Evolutionary conservation across 2,888 invertebrate species (phyloP).

Genomic region (Drosophila dives): DNA sequence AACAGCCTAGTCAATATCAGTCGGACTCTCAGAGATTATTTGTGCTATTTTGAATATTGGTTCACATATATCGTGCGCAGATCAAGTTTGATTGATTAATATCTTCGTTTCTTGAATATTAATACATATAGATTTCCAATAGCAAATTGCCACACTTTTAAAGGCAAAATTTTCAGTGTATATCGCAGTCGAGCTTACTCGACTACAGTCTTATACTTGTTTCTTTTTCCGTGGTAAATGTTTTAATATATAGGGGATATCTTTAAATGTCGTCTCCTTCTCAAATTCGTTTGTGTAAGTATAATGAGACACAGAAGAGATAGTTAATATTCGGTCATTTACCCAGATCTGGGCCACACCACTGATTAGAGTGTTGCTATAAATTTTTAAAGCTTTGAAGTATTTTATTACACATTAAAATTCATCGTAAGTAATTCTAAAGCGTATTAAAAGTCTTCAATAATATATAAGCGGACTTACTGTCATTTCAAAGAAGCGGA

Average conservation of each 20-base stretch:
- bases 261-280: conserved; percentile 2
- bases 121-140: too few relatives aligned
- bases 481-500: neutral
- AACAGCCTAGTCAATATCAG: too few relatives aligned
- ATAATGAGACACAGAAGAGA: conserved; percentile 1
- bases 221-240: conserved; percentile 11
- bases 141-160: too few relatives aligned
- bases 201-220: neutral
- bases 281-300: conserved; percentile 4
- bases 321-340: neutral
- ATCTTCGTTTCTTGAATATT: too few relatives aligned
- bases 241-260: conserved; percentile 7
- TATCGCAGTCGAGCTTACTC: too few relatives aligned
- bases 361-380: neutral
- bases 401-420: neutral
- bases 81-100: too few relatives aligned
- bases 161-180: too few relatives aligned
- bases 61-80: too few relatives aligned
- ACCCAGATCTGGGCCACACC: too few relatives aligned
- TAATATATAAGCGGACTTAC: neutral
- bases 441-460: too few relatives aligned
- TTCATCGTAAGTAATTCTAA: neutral
- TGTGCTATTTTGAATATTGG: too few relatives aligned
- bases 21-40: too few relatives aligned
- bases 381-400: neutral